phyloP scores from a whole-genome alignment of 1,140 invertebrate species.

The Hypothenemus hampei region DNA sequence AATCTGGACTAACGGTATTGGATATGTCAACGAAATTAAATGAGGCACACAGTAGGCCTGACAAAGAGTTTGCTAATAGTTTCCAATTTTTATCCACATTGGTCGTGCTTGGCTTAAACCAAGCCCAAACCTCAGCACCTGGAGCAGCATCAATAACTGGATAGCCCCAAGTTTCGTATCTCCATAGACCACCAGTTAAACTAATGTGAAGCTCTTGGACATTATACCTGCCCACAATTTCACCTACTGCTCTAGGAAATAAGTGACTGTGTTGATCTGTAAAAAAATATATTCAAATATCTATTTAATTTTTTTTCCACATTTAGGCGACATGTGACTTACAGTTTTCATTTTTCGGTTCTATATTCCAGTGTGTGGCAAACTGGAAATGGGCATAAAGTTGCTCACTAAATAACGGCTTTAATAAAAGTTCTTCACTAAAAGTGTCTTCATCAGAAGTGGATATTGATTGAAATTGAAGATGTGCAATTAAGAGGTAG shows the following conservation, averaged over 20 bases:
- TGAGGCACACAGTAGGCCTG: slow-evolving; percentile 92
- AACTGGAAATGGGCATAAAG: slow-evolving; percentile 85
- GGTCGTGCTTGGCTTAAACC: slow-evolving; percentile 64
- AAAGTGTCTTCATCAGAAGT: slow-evolving; percentile 54
- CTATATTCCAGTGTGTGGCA: slow-evolving; percentile 67
- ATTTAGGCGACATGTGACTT: slow-evolving; percentile 41
- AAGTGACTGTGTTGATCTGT: slow-evolving; percentile 76
- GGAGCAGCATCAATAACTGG: slow-evolving; percentile 79
- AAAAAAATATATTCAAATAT: no score
- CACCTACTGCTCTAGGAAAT: slow-evolving; percentile 85
- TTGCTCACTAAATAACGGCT: slow-evolving; percentile 70
- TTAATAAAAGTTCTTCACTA: slow-evolving; percentile 75
- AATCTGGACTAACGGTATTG: slow-evolving; percentile 79
- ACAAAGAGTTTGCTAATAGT: slow-evolving; percentile 80
- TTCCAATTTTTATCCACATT: slow-evolving; percentile 80
- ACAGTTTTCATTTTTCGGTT: slow-evolving; percentile 51
- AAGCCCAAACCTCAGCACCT: slow-evolving; percentile 89
- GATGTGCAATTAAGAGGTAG: background rate
- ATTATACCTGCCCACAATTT: slow-evolving; percentile 80
- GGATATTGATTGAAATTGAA: background rate
- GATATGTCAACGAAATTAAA: slow-evolving; percentile 91
- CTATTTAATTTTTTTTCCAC: background rate
- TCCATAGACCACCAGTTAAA: slow-evolving; percentile 90
- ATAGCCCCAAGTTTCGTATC: slow-evolving; percentile 90
- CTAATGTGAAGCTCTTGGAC: slow-evolving; percentile 88